Conservation (phyloP, 2,888 invertebrate species). For the Lasioglossum lativentre region DNA sequence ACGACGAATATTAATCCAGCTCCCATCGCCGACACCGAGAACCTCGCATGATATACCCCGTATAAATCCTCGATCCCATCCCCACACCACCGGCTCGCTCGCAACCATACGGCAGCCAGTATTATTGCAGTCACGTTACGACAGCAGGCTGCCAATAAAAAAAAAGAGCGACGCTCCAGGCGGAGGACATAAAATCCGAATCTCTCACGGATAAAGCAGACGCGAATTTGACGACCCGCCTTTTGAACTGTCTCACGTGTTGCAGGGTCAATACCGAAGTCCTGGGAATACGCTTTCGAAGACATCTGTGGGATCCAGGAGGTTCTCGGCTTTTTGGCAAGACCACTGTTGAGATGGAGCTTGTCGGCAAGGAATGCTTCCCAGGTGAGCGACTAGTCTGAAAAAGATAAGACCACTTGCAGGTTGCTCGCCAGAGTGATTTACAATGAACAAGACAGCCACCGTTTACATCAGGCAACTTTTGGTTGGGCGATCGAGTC, state of each 20-base stretch:
- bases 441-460: neutral
- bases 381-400: neutral
- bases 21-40: slow-evolving; percentile 10
- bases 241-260: slow-evolving; percentile 28
- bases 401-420: neutral
- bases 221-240: slow-evolving; percentile 39
- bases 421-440: neutral
- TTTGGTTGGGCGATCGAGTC: neutral
- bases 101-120: neutral
- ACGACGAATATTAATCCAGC: slow-evolving; percentile 61
- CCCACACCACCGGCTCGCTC: neutral
- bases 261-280: slow-evolving; percentile 33
- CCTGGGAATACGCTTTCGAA: neutral
- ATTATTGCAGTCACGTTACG: slow-evolving; percentile 59
- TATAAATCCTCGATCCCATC: slow-evolving; percentile 30
- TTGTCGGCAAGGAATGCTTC: neutral
- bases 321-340: neutral
- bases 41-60: neutral
- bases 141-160: slow-evolving; percentile 42
- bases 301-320: neutral
- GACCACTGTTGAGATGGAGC: neutral
- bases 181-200: slow-evolving; percentile 27
- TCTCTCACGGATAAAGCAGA: slow-evolving; percentile 14
- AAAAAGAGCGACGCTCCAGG: slow-evolving; percentile 42
- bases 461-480: neutral